Conservation (phyloP, 1,140 invertebrate species). For the Chrysoperla carnea region DNA sequence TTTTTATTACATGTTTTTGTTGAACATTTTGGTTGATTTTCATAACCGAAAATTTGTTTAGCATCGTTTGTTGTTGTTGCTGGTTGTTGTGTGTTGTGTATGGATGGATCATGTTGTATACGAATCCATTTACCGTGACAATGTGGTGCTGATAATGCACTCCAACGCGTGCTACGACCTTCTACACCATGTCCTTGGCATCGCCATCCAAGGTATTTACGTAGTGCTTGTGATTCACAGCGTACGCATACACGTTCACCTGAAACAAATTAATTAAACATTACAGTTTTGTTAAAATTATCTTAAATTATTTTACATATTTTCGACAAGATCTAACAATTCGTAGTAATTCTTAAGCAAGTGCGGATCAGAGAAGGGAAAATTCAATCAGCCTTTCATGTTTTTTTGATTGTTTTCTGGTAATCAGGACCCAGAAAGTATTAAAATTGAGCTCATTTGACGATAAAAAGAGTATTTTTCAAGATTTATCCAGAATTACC, state of each 20-base stretch:
- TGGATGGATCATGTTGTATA: conserved; percentile 19
- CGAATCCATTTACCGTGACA: conserved; percentile 75
- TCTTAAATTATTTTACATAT: no score
- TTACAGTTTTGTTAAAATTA: no score
- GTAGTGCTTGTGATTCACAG: conserved; percentile 57
- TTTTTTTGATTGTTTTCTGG: no score
- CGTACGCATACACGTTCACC: conserved; percentile 53
- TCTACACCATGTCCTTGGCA: conserved; percentile 61
- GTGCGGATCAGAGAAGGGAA: background rate
- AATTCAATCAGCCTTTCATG: no score
- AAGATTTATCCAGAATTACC: no score
- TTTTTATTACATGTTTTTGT: background rate
- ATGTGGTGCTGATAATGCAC: conserved; percentile 52
- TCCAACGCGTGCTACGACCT: conserved; percentile 54
- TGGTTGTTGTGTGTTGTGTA: background rate
- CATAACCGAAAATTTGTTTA: background rate
- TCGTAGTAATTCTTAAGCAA: no score
- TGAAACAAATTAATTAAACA: conserved; percentile 20
- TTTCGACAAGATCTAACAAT: no score
- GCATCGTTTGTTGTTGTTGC: background rate
- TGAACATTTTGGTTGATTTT: background rate
- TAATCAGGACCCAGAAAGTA: no score
- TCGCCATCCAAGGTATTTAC: conserved; percentile 50
- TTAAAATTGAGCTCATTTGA: no score
- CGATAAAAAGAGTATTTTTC: no score